Base-by-base conservation (phyloP, 2,888 invertebrate species). In the Plusia festucae region DNA sequence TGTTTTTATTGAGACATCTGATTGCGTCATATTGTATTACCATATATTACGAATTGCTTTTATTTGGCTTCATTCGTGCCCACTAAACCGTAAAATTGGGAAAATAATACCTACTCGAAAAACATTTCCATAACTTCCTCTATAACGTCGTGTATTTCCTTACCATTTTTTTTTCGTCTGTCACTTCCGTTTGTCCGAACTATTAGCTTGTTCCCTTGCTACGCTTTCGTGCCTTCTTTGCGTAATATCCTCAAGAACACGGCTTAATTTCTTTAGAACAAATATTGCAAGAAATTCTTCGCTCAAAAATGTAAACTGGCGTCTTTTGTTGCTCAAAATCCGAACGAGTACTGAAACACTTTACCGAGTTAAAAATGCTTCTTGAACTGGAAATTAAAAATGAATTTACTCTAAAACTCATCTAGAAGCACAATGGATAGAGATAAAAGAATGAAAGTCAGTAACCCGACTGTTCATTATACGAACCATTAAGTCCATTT, bases 171-270 rank as follows among this genome's bases (percentile, higher is more conserved):
- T 40, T 88, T 86, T 86, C 83, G 82, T 66, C 82, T 82, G 87
- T 84, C 87, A 85, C 83, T 83, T 90, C 86, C 87, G 84, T 83
- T 88, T 83, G 85, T 85, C 85, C 84, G 82, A 85, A 89, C 88
- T 90, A 90, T 90, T 90, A 90, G 87, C 80, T 82, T 70, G 77
- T 76, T 74, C 81, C 82, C 69, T 78, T 81, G 73, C 68, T 74
- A 70, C 70, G 60, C 81, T 78, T 83, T 80, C 79, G 77, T 82
- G 74, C 77, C 76, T 79, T 65, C 55, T 86, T 86, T 85, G 81
- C 86, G 85, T 87, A 88, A 88, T 86, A 83, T 82, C 76, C 73
- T 75, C 70, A 70, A 77, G 81, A 82, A 82, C 83, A 80, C 57
- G 81, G 76, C 85, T 85, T 86, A 85, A 87, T 88, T 88, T 86